Percentiles rank a stretch among this genome's conserved stretches.
Conservation (phyloP, 2,888 invertebrate species). For the Odontocolon sp. region DNA sequence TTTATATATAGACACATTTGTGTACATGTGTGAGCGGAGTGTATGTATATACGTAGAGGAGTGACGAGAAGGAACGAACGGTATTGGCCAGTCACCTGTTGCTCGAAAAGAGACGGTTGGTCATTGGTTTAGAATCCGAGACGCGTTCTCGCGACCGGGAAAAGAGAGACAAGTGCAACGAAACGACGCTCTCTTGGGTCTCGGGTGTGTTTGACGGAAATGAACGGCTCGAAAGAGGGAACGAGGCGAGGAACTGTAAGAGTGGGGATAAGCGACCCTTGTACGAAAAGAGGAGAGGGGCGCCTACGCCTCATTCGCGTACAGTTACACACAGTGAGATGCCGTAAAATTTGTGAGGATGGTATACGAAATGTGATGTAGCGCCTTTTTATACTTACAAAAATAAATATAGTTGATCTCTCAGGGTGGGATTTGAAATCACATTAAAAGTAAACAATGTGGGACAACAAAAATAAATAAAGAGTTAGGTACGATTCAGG, state of each 20-base stretch:
- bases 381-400: no score
- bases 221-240: constrained; percentile 9
- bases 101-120: constrained; percentile 71
- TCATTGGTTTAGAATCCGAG: constrained; percentile 56
- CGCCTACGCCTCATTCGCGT: constrained; percentile 6
- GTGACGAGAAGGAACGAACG: constrained; percentile 59
- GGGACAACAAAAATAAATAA: no score
- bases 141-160: constrained; percentile 6
- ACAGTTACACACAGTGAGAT: no score
- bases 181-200: constrained; percentile 10
- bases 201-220: constrained; percentile 18
- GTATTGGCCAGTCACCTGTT: constrained; percentile 79
- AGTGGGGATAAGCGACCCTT: not conserved
- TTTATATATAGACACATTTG: no score
- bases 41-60: constrained; percentile 34
- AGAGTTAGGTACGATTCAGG: no score
- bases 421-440: no score
- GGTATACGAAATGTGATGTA: no score
- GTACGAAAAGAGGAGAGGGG: constrained; percentile 2
- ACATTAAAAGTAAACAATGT: no score
- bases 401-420: no score
- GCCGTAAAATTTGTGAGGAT: no score
- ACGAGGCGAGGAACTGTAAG: not conserved
- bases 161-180: constrained; percentile 69
- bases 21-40: not conserved